These are phyloP conservation scores for Calameuta pallipes DNA, from an alignment of 2,888 invertebrate genomes.

Conservation along the genomic window DNA sequence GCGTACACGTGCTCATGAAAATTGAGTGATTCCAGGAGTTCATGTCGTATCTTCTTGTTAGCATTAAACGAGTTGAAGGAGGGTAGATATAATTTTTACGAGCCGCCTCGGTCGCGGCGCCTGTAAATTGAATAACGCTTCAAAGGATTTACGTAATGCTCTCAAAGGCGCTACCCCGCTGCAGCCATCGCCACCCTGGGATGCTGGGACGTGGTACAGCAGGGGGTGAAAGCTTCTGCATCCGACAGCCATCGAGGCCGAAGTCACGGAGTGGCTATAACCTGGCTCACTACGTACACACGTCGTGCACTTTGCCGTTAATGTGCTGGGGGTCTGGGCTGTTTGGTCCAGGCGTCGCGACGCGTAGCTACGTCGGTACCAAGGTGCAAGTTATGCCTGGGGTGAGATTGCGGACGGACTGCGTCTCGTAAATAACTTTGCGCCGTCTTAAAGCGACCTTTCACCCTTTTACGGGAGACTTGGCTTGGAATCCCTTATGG, in stretches of 20 bases:
- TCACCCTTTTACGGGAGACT: constrained; percentile 3
- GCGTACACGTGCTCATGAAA: constrained; percentile 21
- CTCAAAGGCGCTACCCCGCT: constrained; percentile 4
- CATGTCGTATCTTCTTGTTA: background rate
- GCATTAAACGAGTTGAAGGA: background rate
- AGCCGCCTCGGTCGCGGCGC: constrained; percentile 21
- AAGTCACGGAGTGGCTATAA: constrained; percentile 51
- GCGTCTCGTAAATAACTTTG: constrained; percentile 37
- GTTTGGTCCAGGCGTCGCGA: constrained; percentile 3
- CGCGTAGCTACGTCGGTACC: constrained; percentile 1
- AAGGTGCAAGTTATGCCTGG: constrained; percentile 12
- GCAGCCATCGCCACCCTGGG: constrained; percentile 4
- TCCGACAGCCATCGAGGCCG: constrained; percentile 31
- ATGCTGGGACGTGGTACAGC: constrained; percentile 20
- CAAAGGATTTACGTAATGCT: constrained; percentile 33
- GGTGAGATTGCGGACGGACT: constrained; percentile 38
- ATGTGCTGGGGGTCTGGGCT: constrained; percentile 22
- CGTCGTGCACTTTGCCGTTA: constrained; percentile 34
- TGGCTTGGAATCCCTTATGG: background rate
- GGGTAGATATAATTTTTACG: constrained; percentile 53
- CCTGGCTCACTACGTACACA: constrained; percentile 35
- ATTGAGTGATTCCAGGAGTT: constrained; percentile 36
- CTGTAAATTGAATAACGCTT: constrained; percentile 33
- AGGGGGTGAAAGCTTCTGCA: constrained; percentile 4
- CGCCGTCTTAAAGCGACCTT: background rate